phyloP scores from a whole-genome alignment of 2,113 vertebrate species.

The Upupa epops region DNA sequence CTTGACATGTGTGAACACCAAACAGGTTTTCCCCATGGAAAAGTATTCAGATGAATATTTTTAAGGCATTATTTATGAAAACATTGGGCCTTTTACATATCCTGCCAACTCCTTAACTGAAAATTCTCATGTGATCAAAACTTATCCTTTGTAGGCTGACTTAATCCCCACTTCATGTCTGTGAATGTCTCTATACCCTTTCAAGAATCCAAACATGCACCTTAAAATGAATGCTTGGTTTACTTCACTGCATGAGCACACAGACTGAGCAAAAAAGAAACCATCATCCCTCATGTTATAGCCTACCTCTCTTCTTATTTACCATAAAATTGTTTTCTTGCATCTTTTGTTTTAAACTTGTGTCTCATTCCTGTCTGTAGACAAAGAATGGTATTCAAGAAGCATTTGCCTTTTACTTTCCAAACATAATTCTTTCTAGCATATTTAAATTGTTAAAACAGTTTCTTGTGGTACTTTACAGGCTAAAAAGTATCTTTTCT shows the following conservation, averaged over 20 bases:
- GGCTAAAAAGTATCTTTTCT: too few relatives aligned
- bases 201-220: not conserved
- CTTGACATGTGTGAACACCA: not conserved
- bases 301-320: not conserved
- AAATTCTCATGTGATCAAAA: not conserved
- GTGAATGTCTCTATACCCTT: not conserved
- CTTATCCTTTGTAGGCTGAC: fast-evolving
- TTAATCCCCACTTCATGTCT: not conserved
- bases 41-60: not conserved
- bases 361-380: not conserved
- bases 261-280: not conserved
- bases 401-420: not conserved
- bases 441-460: not conserved
- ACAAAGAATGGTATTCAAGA: not conserved
- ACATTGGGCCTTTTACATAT: not conserved
- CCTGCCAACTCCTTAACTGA: not conserved
- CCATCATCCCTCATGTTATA: not conserved
- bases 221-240: not conserved
- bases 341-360: not conserved
- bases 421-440: not conserved
- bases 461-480: too few relatives aligned
- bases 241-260: not conserved
- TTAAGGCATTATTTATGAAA: not conserved
- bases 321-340: not conserved
- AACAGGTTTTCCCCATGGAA: not conserved